Evolutionary conservation across 1,140 invertebrate species (phyloP), one percentile per base, ranked within the genome.

Genomic region (Holotrichia oblita): DNA sequence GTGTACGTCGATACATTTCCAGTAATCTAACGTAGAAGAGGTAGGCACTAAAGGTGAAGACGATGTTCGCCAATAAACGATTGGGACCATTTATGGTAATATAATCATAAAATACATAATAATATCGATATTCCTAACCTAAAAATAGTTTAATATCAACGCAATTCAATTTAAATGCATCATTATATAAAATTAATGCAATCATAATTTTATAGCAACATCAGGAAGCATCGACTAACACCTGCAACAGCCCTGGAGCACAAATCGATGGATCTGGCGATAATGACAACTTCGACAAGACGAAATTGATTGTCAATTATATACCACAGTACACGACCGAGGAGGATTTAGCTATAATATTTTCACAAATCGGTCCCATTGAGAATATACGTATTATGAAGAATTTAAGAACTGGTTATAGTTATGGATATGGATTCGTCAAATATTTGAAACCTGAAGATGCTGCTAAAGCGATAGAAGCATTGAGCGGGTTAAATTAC

Each of bases 391-490:
- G 96, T 82, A 95, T 99, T 82, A 97, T 98, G 92, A 93, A 95
- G 85, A 95, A 98, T 94, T 87, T 90, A 69, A 88, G 95, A 90
- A 97, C 96, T 87, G 96, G 96, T 24, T 98, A 98, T 87, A 97
- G 96, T 87, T 98, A 96, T 87, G 97, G 97, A 14, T 99, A 98
- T 88, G 97, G 96, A 20, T 99, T 99, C 89, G 96, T 98, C 17
- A 97, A 98, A 86, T 99, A 96, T 87, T 89, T 92, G 40, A 93
- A 92, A 80, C 92, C 94, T 79, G 93, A 95, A 85, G 96, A 97
- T 89, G 97, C 97, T 22, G 88, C 91, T 48, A 91, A 93, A 82
- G 97, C 97, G 40, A 97, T 98, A 79, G 90, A 92, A 82, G 92
- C 93, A 7, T 90, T 98, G 79, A 98, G 98, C 88, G 96, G 97